Evolutionary conservation across 92 coral and sea anemone species (phyloP).

Genomic region (Micromussa lordhowensis): DNA sequence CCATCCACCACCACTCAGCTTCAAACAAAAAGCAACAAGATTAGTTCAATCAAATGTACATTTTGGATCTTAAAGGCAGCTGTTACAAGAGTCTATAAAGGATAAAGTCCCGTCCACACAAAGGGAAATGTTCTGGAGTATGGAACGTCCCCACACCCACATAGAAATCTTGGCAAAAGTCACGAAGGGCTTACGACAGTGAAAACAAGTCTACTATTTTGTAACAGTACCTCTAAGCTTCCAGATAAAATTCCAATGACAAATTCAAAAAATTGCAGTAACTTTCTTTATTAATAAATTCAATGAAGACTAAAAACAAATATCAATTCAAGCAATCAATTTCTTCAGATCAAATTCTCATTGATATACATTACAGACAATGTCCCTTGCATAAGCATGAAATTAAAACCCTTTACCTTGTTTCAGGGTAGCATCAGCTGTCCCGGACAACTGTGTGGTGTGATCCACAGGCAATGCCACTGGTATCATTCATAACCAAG

Average conservation of each 20-base stretch:
- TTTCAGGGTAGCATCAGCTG: conserved; percentile 16
- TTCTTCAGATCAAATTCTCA: neutral
- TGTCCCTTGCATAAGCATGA: conserved; percentile 11
- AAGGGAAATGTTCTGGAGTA: neutral
- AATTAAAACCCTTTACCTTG: conserved; percentile 27
- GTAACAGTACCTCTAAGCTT: neutral
- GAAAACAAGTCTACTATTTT: neutral
- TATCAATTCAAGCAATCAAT: neutral
- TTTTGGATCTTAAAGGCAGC: neutral
- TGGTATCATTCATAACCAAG: conserved; percentile 42
- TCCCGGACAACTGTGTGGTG: conserved; percentile 42
- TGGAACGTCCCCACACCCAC: neutral
- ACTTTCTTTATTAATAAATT: neutral
- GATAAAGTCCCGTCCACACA: too few relatives aligned
- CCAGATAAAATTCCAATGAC: neutral
- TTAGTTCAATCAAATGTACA: conserved; percentile 24
- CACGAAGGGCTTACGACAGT: neutral
- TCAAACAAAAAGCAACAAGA: conserved; percentile 58
- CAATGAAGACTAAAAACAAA: neutral
- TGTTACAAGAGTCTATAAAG: neutral
- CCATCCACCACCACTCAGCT: conserved; percentile 57
- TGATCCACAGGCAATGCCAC: conserved; percentile 49
- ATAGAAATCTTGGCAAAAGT: neutral
- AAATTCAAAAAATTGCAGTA: neutral
- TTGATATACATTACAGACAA: neutral